Percentiles rank a stretch among this genome's conserved stretches.
These are phyloP conservation scores for Dolichallabes microphthalmus DNA, from an alignment of 2,113 vertebrate species.

Conservation along the genomic window DNA sequence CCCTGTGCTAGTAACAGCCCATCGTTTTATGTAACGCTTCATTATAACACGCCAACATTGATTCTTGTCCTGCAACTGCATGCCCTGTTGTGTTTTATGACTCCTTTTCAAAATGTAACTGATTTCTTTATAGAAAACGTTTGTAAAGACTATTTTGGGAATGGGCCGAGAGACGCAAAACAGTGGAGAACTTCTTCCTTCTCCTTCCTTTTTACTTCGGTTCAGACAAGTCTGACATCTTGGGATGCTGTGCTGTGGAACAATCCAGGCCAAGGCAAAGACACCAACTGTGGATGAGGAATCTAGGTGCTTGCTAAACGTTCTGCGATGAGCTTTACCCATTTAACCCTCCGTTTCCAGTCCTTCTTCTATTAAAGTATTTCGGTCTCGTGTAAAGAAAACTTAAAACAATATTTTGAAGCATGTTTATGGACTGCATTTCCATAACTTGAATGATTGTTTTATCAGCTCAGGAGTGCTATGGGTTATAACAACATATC, in stretches of 20 bases:
- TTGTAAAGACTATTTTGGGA: conserved; percentile 57
- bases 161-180: conserved; percentile 44
- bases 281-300: conserved; percentile 37
- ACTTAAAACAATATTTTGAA: conserved; percentile 50
- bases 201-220: conserved; percentile 62
- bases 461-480: conserved; percentile 34
- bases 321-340: conserved; percentile 37
- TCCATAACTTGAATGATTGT: conserved; percentile 57
- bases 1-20: background rate
- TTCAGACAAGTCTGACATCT: conserved; percentile 56
- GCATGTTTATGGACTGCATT: conserved; percentile 73
- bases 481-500: conserved; percentile 26
- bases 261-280: conserved; percentile 28
- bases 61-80: background rate
- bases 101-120: background rate
- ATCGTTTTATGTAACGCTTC: background rate
- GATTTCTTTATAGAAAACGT: conserved; percentile 53
- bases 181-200: conserved; percentile 60
- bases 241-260: conserved; percentile 49
- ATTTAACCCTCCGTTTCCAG: conserved; percentile 16
- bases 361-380: conserved; percentile 40
- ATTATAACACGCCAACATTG: background rate
- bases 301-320: conserved; percentile 33
- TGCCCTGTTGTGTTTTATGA: background rate
- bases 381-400: conserved; percentile 69